These are phyloP conservation scores for Erebia aethiops DNA, from an alignment of 2,888 invertebrate genomes.

Conservation along the genomic window DNA sequence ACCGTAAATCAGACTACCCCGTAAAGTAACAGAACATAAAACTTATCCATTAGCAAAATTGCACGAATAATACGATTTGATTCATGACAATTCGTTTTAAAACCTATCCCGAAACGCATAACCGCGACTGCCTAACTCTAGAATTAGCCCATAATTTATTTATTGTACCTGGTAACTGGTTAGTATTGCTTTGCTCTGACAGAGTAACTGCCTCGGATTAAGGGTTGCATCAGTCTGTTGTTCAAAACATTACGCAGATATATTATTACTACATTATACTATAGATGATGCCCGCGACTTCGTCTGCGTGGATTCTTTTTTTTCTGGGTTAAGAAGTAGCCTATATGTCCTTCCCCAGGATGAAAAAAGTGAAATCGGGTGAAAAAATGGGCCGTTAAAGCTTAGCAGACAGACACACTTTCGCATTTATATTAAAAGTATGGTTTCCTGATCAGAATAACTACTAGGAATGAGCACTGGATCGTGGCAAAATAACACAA, in stretches of 20 bases:
- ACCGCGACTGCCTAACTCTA: constrained; percentile 40
- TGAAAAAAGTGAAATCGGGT: too few relatives aligned
- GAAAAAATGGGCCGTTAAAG: too few relatives aligned
- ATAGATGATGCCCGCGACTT: too few relatives aligned
- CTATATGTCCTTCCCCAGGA: too few relatives aligned
- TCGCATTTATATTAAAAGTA: too few relatives aligned
- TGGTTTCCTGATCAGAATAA: too few relatives aligned
- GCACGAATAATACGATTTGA: constrained; percentile 26
- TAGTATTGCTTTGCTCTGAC: constrained; percentile 47
- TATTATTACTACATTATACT: not conserved
- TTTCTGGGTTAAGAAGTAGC: too few relatives aligned
- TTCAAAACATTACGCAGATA: not conserved
- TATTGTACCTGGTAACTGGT: constrained; percentile 54
- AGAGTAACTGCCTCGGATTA: constrained; percentile 48
- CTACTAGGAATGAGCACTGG: too few relatives aligned
- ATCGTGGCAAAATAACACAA: too few relatives aligned
- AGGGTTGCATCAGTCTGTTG: constrained; percentile 40
- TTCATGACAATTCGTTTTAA: constrained; percentile 37
- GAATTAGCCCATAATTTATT: constrained; percentile 59
- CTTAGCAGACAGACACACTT: too few relatives aligned
- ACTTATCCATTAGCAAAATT: constrained; percentile 14
- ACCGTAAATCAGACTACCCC: not conserved
- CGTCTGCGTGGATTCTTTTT: too few relatives aligned
- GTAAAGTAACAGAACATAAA: not conserved
- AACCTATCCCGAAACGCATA: constrained; percentile 38